Evolutionary conservation across 2,797 vertebrate species (phyloP).

Genomic region (Dicrostonyx torquatus): DNA sequence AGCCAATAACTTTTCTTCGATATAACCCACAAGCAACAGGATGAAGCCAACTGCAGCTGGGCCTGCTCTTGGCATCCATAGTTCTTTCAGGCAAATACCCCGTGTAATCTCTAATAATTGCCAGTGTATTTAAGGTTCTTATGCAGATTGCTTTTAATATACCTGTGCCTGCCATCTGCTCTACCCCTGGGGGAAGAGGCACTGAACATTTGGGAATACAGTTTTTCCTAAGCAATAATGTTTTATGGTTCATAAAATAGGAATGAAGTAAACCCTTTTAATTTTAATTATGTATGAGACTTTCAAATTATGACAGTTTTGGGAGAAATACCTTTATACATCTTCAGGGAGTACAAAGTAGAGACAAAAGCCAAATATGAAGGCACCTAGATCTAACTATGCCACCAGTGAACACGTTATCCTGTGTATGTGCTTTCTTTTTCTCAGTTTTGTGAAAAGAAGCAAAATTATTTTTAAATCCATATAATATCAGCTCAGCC

Average conservation of each 20-base stretch:
- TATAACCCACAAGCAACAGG: neutral
- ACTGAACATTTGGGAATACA: constrained; percentile 62
- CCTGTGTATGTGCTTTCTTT: neutral
- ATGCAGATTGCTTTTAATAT: constrained; percentile 50
- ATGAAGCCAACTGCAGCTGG: neutral
- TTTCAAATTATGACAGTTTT: constrained; percentile 40
- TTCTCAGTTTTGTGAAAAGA: constrained; percentile 31
- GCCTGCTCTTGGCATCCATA: neutral
- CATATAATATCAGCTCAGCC: constrained; percentile 6
- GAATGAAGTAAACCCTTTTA: constrained; percentile 63
- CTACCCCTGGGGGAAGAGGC: constrained; percentile 40
- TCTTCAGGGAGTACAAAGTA: neutral
- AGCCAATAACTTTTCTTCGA: neutral
- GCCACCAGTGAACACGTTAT: neutral
- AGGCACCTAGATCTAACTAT: neutral
- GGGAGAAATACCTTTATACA: neutral
- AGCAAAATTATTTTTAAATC: neutral
- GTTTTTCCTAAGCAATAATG: constrained; percentile 66
- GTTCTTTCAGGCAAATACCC: neutral
- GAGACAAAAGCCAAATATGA: neutral
- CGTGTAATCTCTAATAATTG: constrained; percentile 67
- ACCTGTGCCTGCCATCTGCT: constrained; percentile 57
- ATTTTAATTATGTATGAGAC: constrained; percentile 65
- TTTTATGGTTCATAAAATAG: constrained; percentile 72
- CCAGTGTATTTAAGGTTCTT: constrained; percentile 54